A percentile compares a stretch with the other conserved stretches of the same genome.
Evolutionary conservation across 2,113 vertebrate species (phyloP).

Genomic region (Corapipo altera): DNA sequence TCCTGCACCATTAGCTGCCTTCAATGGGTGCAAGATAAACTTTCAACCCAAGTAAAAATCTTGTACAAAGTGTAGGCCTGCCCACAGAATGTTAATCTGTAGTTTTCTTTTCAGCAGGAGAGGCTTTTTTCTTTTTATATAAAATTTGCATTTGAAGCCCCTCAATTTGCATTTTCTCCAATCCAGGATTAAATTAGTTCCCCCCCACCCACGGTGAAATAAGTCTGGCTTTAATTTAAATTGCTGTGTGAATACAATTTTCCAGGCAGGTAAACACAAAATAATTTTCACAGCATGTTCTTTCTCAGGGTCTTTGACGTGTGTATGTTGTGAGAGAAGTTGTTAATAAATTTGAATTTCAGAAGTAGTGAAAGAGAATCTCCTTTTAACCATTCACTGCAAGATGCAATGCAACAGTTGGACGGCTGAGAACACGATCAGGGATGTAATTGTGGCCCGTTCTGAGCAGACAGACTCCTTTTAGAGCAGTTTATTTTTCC

Average conservation of each 20-base stretch:
- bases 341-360: constrained; percentile 48
- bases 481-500: constrained; percentile 37
- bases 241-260: constrained; percentile 72
- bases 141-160: constrained; percentile 78
- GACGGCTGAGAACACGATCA: not conserved
- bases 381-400: constrained; percentile 10
- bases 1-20: not conserved
- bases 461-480: constrained; percentile 10
- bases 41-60: constrained; percentile 51
- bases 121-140: constrained; percentile 57
- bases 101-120: constrained; percentile 67
- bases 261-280: constrained; percentile 78
- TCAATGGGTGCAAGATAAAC: not conserved
- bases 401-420: not conserved
- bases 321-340: not conserved
- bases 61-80: constrained; percentile 48
- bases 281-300: constrained; percentile 67
- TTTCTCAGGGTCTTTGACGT: constrained; percentile 47
- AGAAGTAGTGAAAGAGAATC: constrained; percentile 37
- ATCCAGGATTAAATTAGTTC: constrained; percentile 53
- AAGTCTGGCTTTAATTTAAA: constrained; percentile 73
- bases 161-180: constrained; percentile 73
- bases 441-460: not conserved
- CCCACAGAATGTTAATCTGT: constrained; percentile 65
- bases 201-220: constrained; percentile 44